phyloP scores from a whole-genome alignment of 2,113 vertebrate genomes.

The Heterocephalus glaber region DNA sequence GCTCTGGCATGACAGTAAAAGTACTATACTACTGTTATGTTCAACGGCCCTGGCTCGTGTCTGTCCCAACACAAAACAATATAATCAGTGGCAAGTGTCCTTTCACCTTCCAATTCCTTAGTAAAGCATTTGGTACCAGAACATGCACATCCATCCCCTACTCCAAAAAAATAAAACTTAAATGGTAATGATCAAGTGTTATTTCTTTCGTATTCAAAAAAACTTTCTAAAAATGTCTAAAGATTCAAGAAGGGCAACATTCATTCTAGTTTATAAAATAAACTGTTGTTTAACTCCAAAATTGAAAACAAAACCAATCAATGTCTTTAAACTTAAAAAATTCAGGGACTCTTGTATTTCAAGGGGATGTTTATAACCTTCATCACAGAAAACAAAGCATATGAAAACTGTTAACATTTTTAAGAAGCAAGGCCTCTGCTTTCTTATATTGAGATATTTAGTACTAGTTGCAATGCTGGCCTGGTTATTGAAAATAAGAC shows the following conservation, averaged over 20 bases:
- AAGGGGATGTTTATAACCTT: not conserved
- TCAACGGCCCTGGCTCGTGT: not conserved
- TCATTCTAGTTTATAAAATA: not conserved
- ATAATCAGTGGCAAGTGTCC: not conserved
- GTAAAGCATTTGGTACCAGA: not conserved
- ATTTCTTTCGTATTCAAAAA: not conserved
- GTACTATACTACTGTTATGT: not conserved
- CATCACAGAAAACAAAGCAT: not conserved
- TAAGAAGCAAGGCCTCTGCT: not conserved
- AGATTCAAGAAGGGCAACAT: not conserved
- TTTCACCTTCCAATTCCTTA: not conserved
- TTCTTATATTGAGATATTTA: not conserved
- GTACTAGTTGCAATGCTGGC: not conserved
- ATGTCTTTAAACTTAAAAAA: not conserved
- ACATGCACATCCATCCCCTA: not conserved
- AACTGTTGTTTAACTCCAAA: not conserved
- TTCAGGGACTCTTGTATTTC: not conserved
- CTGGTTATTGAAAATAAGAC: not conserved
- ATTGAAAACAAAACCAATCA: not conserved
- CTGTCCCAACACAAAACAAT: not conserved
- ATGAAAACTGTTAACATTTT: not conserved
- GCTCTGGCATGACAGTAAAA: not conserved
- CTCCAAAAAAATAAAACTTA: not conserved
- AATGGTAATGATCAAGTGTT: not conserved
- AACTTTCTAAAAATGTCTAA: not conserved